phyloP scores from a whole-genome alignment of 1,140 invertebrate genomes.

The Calephelis virginiensis region DNA sequence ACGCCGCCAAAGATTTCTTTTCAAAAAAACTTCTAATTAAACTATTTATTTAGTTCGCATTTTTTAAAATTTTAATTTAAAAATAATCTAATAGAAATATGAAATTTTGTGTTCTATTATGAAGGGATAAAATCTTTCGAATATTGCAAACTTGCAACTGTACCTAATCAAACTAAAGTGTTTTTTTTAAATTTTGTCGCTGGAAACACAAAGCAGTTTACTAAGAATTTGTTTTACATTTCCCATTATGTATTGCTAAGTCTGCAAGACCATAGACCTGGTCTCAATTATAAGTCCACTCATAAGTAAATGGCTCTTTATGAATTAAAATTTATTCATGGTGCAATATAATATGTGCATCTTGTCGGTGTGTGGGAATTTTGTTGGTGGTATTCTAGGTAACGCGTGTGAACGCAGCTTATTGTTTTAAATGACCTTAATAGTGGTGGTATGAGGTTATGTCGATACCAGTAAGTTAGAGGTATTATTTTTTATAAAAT shows the following conservation, averaged over 20 bases:
- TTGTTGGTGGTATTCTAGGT: conserved; percentile 27
- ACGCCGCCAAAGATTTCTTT: no score
- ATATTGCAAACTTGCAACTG: no score
- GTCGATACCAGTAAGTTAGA: background rate
- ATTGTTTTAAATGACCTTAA: conserved; percentile 25
- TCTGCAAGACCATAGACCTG: background rate
- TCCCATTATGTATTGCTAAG: background rate
- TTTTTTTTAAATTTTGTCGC: no score
- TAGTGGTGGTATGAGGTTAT: conserved; percentile 15
- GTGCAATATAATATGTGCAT: conserved; percentile 38
- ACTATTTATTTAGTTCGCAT: no score
- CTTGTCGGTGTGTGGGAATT: conserved; percentile 35
- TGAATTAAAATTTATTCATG: conserved; percentile 33
- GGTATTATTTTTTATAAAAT: background rate
- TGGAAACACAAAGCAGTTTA: no score
- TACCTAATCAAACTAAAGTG: no score
- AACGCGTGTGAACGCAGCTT: conserved; percentile 30
- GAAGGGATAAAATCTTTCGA: no score
- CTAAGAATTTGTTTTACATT: no score
- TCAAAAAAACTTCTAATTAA: no score
- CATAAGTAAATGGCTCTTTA: conserved; percentile 7
- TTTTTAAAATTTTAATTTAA: no score
- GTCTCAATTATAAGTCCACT: conserved; percentile 1
- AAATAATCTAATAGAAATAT: no score
- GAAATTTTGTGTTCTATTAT: no score